Percentiles rank a stretch among this genome's conserved stretches.
Conservation (phyloP, 2,113 vertebrate species). For the Thryonomys swinderianus region DNA sequence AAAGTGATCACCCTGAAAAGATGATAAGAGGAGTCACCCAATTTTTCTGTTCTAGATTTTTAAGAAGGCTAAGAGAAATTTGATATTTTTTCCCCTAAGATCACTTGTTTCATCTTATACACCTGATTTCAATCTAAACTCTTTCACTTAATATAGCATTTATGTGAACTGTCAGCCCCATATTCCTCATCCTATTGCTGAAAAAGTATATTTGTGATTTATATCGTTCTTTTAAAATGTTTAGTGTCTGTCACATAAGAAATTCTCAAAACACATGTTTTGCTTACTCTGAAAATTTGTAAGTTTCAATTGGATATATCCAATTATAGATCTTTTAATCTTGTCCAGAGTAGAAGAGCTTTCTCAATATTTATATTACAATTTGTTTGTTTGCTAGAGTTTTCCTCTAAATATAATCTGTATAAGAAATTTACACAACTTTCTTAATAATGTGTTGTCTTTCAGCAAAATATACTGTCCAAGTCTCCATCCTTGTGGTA, state of each 20-base stretch:
- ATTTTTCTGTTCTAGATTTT: neutral
- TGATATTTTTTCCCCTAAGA: neutral
- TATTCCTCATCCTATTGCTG: neutral
- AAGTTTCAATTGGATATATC: neutral
- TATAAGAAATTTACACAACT: neutral
- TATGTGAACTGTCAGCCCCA: neutral
- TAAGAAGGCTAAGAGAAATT: neutral
- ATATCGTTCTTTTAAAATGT: neutral
- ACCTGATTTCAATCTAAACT: neutral
- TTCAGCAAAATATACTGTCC: neutral
- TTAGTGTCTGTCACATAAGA: neutral
- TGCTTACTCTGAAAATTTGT: neutral
- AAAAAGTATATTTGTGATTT: neutral
- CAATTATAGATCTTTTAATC: neutral
- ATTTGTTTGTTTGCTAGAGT: neutral
- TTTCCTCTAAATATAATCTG: slow-evolving; percentile 34
- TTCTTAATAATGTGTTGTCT: neutral
- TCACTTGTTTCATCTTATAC: neutral
- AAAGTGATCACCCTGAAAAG: neutral
- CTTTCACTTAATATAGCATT: neutral
- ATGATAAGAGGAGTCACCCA: neutral
- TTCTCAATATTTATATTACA: neutral
- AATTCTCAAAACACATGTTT: neutral
- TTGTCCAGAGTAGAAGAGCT: neutral
- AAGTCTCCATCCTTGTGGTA: neutral